Percentiles rank a stretch among this genome's conserved stretches.
Conservation (phyloP, 2,888 invertebrate species). For the Silvanus unidentatus region DNA sequence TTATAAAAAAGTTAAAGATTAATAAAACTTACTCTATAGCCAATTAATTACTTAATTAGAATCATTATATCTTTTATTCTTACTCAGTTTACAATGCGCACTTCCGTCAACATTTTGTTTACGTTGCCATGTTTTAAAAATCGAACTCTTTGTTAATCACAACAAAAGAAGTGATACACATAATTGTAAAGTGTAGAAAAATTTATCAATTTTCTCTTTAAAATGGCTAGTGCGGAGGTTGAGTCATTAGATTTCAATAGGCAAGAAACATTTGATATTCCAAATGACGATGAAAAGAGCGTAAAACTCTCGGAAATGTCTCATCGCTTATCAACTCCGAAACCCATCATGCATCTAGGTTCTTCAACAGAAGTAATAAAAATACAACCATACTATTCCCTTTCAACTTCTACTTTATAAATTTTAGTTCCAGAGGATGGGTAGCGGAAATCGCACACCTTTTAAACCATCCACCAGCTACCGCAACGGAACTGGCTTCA, state of each 20-base stretch:
- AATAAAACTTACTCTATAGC: no score
- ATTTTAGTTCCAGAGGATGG: constrained; percentile 33
- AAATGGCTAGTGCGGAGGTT: background rate
- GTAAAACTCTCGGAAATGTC: constrained; percentile 24
- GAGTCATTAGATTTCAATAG: background rate
- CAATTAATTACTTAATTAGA: no score
- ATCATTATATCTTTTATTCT: no score
- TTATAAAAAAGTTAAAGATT: no score
- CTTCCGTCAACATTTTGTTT: background rate
- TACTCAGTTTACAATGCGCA: background rate
- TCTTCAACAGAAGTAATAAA: constrained; percentile 51
- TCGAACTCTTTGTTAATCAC: background rate
- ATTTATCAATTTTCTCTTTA: background rate
- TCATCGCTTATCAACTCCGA: constrained; percentile 40
- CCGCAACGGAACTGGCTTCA: constrained; percentile 34
- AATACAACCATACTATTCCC: background rate
- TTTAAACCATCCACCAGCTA: constrained; percentile 32
- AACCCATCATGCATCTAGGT: constrained; percentile 52
- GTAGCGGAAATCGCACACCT: constrained; percentile 29
- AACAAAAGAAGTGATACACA: background rate
- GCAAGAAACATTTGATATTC: constrained; percentile 8
- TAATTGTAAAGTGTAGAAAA: no score
- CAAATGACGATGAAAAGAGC: constrained; percentile 17
- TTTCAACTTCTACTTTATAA: constrained; percentile 4
- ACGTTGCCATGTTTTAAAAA: background rate